phyloP scores from a whole-genome alignment of 2,113 vertebrate species.

The Collichthys lucidus region DNA sequence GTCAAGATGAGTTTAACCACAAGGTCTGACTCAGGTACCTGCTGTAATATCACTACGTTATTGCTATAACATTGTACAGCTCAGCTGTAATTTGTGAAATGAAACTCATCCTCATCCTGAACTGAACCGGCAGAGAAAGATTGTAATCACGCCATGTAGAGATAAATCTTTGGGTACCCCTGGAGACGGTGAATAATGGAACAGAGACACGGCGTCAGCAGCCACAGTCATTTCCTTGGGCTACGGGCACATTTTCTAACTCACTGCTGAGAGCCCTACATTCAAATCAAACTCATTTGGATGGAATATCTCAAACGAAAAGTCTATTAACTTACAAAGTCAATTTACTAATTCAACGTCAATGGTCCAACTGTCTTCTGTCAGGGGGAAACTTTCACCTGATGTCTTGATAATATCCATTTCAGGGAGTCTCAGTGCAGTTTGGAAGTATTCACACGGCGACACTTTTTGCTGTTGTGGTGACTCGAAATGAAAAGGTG shows the following conservation, averaged over 20 bases:
- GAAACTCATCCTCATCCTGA: slow-evolving; percentile 4
- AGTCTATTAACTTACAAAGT: slow-evolving; percentile 46
- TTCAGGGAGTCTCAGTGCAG: neutral
- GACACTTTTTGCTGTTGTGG: neutral
- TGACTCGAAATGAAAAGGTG: neutral
- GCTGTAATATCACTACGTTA: neutral
- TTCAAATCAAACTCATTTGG: slow-evolving; percentile 39
- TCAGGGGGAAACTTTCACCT: slow-evolving; percentile 22
- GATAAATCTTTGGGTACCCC: slow-evolving; percentile 26
- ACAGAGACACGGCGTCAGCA: slow-evolving; percentile 33
- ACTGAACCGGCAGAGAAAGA: slow-evolving; percentile 19
- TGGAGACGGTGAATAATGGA: slow-evolving; percentile 39
- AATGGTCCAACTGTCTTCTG: slow-evolving; percentile 12
- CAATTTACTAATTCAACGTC: slow-evolving; percentile 36
- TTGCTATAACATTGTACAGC: neutral
- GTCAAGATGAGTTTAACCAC: neutral
- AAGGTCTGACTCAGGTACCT: neutral
- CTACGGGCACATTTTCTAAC: slow-evolving; percentile 11
- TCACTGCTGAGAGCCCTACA: slow-evolving; percentile 33
- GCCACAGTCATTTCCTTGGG: slow-evolving; percentile 6
- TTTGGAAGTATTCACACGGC: neutral
- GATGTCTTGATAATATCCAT: neutral
- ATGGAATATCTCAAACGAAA: slow-evolving; percentile 33
- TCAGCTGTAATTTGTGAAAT: slow-evolving; percentile 21
- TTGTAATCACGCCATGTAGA: slow-evolving; percentile 30